These are phyloP conservation scores for Drosophila leontia DNA, from an alignment of 1,140 invertebrate genomes.

Conservation along the genomic window DNA sequence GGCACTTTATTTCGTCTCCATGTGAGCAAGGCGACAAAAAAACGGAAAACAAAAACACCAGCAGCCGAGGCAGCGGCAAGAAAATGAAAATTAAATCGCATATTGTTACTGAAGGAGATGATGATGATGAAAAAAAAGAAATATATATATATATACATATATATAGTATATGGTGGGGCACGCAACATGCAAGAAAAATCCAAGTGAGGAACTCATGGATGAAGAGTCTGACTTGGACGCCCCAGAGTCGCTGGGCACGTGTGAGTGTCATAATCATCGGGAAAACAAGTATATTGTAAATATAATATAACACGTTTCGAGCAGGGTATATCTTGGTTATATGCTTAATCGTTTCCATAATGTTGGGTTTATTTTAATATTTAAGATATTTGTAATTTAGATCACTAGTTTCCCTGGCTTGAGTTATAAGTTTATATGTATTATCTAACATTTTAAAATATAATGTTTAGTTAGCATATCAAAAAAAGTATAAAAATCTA, in stretches of 20 bases:
- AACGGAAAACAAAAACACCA: conserved; percentile 26
- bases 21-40: conserved; percentile 61
- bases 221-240: conserved; percentile 28
- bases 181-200: conserved; percentile 57
- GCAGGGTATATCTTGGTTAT: conserved; percentile 2
- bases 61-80: conserved; percentile 20
- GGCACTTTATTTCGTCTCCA: conserved; percentile 67
- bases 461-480: neutral
- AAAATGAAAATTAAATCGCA: conserved; percentile 62
- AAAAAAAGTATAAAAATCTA: neutral
- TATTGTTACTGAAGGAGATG: conserved; percentile 47
- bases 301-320: conserved; percentile 3
- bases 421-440: neutral
- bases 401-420: no score
- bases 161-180: conserved; percentile 33
- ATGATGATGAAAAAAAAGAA: conserved; percentile 16
- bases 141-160: conserved; percentile 7
- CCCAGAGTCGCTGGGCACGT: conserved; percentile 46
- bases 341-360: neutral
- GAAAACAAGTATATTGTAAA: conserved; percentile 4
- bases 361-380: neutral
- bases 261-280: conserved; percentile 64
- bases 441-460: neutral
- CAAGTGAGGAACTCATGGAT: conserved; percentile 45
- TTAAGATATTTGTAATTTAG: neutral